Evolutionary conservation across 2,113 vertebrate genomes (phyloP).

Genomic region (Benitochromis conjunctus): DNA sequence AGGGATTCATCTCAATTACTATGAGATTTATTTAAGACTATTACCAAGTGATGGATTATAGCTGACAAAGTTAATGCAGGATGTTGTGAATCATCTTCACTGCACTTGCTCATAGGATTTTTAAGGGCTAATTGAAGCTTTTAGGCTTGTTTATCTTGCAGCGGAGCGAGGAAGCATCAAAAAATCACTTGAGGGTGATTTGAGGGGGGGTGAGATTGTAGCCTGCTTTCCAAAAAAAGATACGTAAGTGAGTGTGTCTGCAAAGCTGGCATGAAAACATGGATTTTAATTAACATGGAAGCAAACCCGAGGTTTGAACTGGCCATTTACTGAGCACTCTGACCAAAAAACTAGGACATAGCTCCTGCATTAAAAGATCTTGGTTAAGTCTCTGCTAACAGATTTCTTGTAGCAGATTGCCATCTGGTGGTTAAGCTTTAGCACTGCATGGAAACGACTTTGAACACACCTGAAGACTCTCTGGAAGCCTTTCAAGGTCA

Average conservation of each 20-base stretch:
- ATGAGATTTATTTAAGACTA: constrained; percentile 76
- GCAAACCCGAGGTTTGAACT: background rate
- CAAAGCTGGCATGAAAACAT: background rate
- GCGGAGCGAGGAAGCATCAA: constrained; percentile 18
- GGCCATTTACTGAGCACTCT: background rate
- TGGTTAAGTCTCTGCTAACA: background rate
- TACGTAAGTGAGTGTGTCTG: background rate
- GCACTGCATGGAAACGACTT: background rate
- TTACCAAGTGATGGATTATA: constrained; percentile 78
- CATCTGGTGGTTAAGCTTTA: constrained; percentile 20
- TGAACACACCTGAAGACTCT: background rate
- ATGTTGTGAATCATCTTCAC: constrained; percentile 68
- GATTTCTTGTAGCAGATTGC: background rate
- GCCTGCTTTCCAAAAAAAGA: background rate
- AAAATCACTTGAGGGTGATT: constrained; percentile 2
- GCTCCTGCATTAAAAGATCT: background rate
- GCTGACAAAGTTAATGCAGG: constrained; percentile 74
- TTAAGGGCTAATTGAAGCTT: constrained; percentile 61
- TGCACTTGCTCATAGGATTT: constrained; percentile 25
- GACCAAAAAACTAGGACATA: background rate
- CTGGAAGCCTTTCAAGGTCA: background rate
- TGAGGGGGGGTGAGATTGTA: background rate
- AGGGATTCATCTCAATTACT: constrained; percentile 79
- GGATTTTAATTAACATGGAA: background rate
- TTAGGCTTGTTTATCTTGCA: constrained; percentile 59